Base-by-base conservation (phyloP, 1,140 invertebrate species). In the Pachypeltis micranthus region DNA sequence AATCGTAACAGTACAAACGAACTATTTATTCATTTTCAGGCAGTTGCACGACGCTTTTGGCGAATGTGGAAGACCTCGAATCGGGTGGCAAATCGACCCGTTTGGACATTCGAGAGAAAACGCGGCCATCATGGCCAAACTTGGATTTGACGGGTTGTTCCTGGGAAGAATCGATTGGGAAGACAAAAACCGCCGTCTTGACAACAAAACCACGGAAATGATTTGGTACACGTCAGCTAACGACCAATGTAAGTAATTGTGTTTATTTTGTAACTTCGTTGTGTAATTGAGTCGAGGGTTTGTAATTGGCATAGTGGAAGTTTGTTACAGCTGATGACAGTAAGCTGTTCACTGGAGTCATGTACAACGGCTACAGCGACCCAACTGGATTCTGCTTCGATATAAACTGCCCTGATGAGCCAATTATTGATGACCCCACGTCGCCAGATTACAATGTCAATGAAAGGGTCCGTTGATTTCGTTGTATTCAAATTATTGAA, bases 371-470 rank as follows among this genome's bases (percentile, higher is more conserved):
- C 1, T 96, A 96, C 71, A 79, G 78, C 0, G 85, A 91, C 16
- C 93, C 92, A 1, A 78, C 81, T 2, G 91, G 90, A 0, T 96
- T 92, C 74, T 95, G 92, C 71, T 97, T 93, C 72, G 93, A 96
- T 72, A 76, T 88, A 0, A 74, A 86, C 0, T 95, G 93, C 70
- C 67, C 71, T 1, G 91, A 95, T 74, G 86, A 90, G 57, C 91
- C 90, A 0, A 84, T 91, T 26, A 82, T 88, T 3, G 87, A 90
- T 68, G 84, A 87, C 65, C 75, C 77, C 1, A 72, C 79, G n/a
- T 86, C 85, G 66, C 82, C 83, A 0, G 81, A 84, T 62, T 88
- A 85, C 67, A 91, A 91, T 69, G 81, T 88, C 0, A 78, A 83
- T 1, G 58, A 68, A n/a, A 79, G 77, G 76, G 86, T 89, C 78